Base-by-base conservation (phyloP, 1,140 invertebrate genomes). In the Marisa cornuarietis region DNA sequence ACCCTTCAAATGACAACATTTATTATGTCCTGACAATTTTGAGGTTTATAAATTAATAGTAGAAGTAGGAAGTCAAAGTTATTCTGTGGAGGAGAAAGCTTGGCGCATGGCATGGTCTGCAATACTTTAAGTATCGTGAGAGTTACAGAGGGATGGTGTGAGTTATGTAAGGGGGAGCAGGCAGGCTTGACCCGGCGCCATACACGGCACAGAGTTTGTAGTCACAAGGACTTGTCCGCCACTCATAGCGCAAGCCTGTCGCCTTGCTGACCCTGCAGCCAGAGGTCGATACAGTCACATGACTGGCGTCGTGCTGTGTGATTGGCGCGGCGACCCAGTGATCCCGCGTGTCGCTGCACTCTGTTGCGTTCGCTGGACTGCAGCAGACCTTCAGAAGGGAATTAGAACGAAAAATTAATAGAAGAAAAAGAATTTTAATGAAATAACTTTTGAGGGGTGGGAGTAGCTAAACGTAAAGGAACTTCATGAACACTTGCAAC, bases 121-220 rank as follows among this genome's bases (percentile, higher is more conserved):
- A 42, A 42, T 42, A 42, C 31, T 42, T 42, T 42, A 42, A 42
- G 31, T 6, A 42, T 42, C 31, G 31, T 6, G 31, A 42, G 31
- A 42, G 31, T 58, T 58, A 58, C 54, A 14, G 54, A 18, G 54
- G 54, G 16, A 58, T 58, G 69, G 22, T 42, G 24, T 71, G 26
- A 71, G 51, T 66, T 26, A 84, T 84, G 71, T 84, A 87, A 0
- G 86, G 82, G 10, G 87, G 82, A 9, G 82, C 84, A 16, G 87
- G 87, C 9, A 89, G 78, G 71, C 82, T 79, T 54, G 74, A 83
- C 16, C 78, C 79, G 22, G 58, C 58, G 16, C 83, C 78, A 72
- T 85, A 85, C 0, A 82, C 51, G n/a, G 82, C 71, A 66, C 82
- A 83, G 22, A 81, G 72, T 61, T 79, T 83, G 51, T 82, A 75